Percentiles rank a stretch among this genome's conserved stretches.
Conservation (phyloP, 2,113 vertebrate species). For the Bungarus multicinctus region DNA sequence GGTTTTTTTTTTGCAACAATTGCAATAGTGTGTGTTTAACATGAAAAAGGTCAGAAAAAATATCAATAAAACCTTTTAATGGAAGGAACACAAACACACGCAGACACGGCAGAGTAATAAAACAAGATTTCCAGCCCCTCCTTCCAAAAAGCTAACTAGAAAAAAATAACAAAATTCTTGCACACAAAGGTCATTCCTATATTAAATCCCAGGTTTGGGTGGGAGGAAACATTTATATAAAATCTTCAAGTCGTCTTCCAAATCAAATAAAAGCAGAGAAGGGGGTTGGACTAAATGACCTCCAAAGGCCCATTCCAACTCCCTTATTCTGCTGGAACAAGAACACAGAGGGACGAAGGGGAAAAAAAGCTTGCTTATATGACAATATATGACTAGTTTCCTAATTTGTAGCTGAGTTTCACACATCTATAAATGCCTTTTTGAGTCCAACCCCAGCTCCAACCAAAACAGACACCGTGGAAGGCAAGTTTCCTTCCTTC, state of each 20-base stretch:
- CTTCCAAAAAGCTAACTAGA: not conserved
- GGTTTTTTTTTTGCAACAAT: not conserved
- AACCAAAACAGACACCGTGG: not conserved
- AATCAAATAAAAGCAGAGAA: too few species aligned
- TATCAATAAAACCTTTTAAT: not conserved
- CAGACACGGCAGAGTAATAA: not conserved
- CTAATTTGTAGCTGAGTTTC: not conserved
- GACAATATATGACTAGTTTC: not conserved
- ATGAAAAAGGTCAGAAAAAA: not conserved
- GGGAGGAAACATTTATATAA: not conserved
- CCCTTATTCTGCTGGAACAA: too few species aligned
- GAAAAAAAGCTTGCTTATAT: not conserved
- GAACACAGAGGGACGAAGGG: not conserved
- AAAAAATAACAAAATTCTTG: not conserved
- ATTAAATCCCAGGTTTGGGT: not conserved
- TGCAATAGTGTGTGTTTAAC: not conserved
- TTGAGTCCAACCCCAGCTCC: not conserved
- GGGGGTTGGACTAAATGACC: too few species aligned
- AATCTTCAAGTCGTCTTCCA: not conserved
- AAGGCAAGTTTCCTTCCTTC: not conserved
- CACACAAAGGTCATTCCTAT: not conserved
- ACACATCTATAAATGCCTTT: not conserved
- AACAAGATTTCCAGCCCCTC: not conserved
- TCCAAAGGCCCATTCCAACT: too few species aligned
- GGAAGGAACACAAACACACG: not conserved